Evolutionary conservation across 2,113 vertebrate genomes (phyloP).

Genomic region (Brachyistius frenatus): DNA sequence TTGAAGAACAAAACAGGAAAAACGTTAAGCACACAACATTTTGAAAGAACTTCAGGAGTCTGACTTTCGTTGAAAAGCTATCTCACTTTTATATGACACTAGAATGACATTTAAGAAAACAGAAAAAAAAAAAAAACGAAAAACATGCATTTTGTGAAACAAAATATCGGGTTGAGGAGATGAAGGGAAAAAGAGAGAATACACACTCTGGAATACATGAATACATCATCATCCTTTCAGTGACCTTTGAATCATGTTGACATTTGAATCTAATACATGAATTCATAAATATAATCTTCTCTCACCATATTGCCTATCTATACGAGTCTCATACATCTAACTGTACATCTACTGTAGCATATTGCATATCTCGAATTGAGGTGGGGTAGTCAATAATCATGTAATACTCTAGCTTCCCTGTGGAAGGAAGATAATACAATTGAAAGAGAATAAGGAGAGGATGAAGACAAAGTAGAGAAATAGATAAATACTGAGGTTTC

Average conservation of each 20-base stretch:
- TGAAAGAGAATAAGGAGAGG: conserved; percentile 20
- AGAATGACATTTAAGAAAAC: conserved; percentile 77
- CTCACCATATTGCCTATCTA: conserved; percentile 63
- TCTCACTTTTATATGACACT: conserved; percentile 77
- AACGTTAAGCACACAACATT: neutral
- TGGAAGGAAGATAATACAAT: conserved; percentile 27
- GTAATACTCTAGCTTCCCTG: conserved; percentile 42
- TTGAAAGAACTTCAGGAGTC: conserved; percentile 45
- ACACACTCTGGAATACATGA: conserved; percentile 59
- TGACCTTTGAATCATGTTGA: conserved; percentile 69
- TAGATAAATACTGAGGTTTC: conserved; percentile 38
- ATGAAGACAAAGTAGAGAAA: conserved; percentile 35
- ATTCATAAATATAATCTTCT: conserved; percentile 73
- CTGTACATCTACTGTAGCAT: conserved; percentile 70
- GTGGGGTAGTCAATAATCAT: conserved; percentile 43
- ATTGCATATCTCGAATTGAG: conserved; percentile 75
- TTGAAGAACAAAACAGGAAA: neutral
- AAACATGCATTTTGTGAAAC: conserved; percentile 70
- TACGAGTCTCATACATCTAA: conserved; percentile 69
- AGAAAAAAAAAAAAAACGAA: conserved; percentile 23
- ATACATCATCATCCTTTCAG: conserved; percentile 60
- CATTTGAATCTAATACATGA: conserved; percentile 67
- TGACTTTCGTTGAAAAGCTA: conserved; percentile 63
- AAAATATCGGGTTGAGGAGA: neutral
- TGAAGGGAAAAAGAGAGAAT: conserved; percentile 15